Conservation (phyloP, 1,140 invertebrate genomes). For the Scaptomyza pallida region DNA sequence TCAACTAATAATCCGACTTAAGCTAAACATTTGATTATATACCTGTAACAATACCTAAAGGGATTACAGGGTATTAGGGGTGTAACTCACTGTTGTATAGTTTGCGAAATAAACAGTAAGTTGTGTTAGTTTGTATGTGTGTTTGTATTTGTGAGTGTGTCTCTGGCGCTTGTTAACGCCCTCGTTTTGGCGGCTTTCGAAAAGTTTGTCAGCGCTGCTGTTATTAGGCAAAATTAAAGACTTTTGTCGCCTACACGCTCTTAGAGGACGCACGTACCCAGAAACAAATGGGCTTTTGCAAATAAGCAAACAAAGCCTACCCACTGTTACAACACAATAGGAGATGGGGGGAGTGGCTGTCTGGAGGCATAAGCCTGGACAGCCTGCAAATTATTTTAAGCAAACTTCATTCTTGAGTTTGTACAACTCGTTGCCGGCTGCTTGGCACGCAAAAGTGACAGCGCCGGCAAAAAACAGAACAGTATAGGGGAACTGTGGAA, state of each 20-base stretch:
- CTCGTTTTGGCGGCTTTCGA: slow-evolving; percentile 74
- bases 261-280: slow-evolving; percentile 53
- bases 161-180: slow-evolving; percentile 77
- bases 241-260: slow-evolving; percentile 66
- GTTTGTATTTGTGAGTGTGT: slow-evolving; percentile 47
- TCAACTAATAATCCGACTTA: background rate
- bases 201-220: slow-evolving; percentile 66
- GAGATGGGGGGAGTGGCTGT: background rate
- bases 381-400: slow-evolving; percentile 79
- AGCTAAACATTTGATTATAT: background rate
- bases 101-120: slow-evolving; percentile 40
- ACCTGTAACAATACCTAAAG: background rate
- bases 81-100: slow-evolving; percentile 28
- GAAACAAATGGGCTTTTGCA: slow-evolving; percentile 78
- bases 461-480: background rate
- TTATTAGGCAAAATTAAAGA: slow-evolving; percentile 79
- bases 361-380: slow-evolving; percentile 59
- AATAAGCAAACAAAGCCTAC: slow-evolving; percentile 73
- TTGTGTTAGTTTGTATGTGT: slow-evolving; percentile 28
- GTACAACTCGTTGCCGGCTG: slow-evolving; percentile 59
- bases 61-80: slow-evolving; percentile 22
- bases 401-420: slow-evolving; percentile 80
- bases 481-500: background rate
- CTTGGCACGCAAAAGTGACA: slow-evolving; percentile 17
- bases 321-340: slow-evolving; percentile 20